Percentiles rank a stretch among this genome's conserved stretches.
Evolutionary conservation across 2,113 vertebrate species (phyloP).

Genomic region (Protobothrops mucrosquamatus): DNA sequence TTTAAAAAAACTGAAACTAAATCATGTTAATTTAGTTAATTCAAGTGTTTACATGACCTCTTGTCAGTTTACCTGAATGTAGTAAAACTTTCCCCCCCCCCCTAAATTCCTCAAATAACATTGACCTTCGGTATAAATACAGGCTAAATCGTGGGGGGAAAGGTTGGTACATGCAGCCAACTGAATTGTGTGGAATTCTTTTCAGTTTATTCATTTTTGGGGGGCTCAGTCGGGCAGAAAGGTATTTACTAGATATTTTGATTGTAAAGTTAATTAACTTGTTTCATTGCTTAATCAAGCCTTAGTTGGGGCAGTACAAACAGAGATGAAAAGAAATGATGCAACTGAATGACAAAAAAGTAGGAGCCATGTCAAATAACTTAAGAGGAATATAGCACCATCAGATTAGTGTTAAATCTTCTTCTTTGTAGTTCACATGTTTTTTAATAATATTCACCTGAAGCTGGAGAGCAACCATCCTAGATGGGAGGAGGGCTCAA

Average conservation of each 20-base stretch:
- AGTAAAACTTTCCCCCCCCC: background rate
- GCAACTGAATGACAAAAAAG: background rate
- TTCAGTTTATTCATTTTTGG: background rate
- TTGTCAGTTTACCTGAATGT: background rate
- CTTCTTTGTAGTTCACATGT: background rate
- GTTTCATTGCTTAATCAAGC: background rate
- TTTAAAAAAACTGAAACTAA: background rate
- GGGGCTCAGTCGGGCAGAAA: background rate
- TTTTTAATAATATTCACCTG: background rate
- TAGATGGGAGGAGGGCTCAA: background rate
- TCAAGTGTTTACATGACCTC: background rate
- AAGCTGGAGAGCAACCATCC: background rate
- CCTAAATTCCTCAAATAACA: background rate
- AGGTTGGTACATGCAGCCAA: background rate
- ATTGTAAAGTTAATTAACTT: background rate
- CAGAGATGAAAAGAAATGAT: background rate
- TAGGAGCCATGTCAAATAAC: background rate
- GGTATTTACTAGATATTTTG: background rate
- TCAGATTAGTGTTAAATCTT: background rate
- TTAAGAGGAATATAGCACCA: background rate
- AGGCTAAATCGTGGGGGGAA: background rate
- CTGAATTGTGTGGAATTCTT: background rate
- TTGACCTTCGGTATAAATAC: no score
- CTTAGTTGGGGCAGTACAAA: background rate
- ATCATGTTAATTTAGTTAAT: background rate